Base-by-base conservation (phyloP, 2,888 invertebrate genomes). In the Congeria kusceri region DNA sequence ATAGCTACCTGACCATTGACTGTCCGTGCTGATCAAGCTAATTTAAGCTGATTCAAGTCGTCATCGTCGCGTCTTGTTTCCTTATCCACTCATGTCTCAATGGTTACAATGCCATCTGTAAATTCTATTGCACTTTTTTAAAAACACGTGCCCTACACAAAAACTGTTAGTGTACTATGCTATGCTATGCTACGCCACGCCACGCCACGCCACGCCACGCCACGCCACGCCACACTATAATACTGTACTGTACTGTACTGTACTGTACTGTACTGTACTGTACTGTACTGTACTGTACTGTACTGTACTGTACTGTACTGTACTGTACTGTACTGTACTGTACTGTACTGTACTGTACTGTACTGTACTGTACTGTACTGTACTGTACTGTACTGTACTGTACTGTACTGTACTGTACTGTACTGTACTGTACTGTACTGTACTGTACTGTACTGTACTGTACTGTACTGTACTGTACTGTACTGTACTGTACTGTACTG, bases 221-320 rank as follows among this genome's bases (percentile, higher is more conserved):
- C n/a, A n/a, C n/a, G n/a, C n/a, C n/a, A n/a, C n/a, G n/a, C n/a
- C n/a, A n/a, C n/a, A n/a, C 3, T 15, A 69, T 53, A 28, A 23
- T 47, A 61, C 49, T 71, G 63, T 62, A 70, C 47, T 64, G 47
- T 46, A 47, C 47, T 64, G 47, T 64, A 64, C 47, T 64, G 47
- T 46, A 47, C 47, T 64, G 47, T 64, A 47, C 47, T 64, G 47
- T 64, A 47, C 47, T 64, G 47, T 64, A 47, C 47, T 64, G 47
- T 64, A 32, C 32, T 62, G 62, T n/a, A 32, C 32, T 62, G 44
- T 3, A 44, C 23, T 62, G 62, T 64, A 49, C 39, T 63, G 57
- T 62, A 63, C 56, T 63, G 57, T 39, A 53, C 57, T 56, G 53
- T 63, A 71, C 39, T 71, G 56, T 63, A 71, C 44, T 56, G 57